Evolutionary conservation across 2,888 invertebrate species (phyloP).

Genomic region (Pyralis farinalis): DNA sequence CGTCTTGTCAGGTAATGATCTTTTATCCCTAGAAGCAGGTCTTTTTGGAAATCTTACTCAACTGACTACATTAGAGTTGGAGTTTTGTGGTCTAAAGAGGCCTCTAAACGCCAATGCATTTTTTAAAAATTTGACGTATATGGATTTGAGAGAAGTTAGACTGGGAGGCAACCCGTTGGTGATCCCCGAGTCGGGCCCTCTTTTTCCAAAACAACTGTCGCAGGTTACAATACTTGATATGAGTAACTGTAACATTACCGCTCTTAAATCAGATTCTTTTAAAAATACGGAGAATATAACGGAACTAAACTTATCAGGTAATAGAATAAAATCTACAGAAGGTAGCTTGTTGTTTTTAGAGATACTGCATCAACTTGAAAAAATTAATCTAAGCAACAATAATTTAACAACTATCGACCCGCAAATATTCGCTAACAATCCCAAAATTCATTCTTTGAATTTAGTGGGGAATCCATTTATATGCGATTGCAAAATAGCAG

Average conservation of each 20-base stretch:
- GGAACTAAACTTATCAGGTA: constrained; percentile 81
- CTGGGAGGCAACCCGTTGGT: constrained; percentile 85
- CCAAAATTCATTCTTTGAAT: constrained; percentile 81
- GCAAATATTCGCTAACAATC: constrained; percentile 77
- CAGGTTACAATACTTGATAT: constrained; percentile 83
- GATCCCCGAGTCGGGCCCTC: constrained; percentile 78
- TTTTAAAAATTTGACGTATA: constrained; percentile 83
- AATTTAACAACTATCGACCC: constrained; percentile 82
- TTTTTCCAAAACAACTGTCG: constrained; percentile 84
- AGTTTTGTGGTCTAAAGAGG: constrained; percentile 84
- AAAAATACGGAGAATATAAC: constrained; percentile 83
- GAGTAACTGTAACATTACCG: constrained; percentile 83
- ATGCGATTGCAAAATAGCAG: constrained; percentile 85
- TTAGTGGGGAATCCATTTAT: constrained; percentile 85
- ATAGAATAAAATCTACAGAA: constrained; percentile 71
- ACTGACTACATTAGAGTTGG: constrained; percentile 84
- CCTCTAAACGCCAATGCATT: constrained; percentile 84
- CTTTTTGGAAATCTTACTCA: constrained; percentile 85
- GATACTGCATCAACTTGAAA: constrained; percentile 77
- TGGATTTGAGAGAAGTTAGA: constrained; percentile 84
- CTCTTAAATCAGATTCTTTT: constrained; percentile 82
- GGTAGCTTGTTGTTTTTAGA: constrained; percentile 80
- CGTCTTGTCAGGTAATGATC: constrained; percentile 85
- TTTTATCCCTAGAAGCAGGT: constrained; percentile 84
- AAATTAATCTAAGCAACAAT: constrained; percentile 83